These are phyloP conservation scores for Pyrrhosoma nymphula DNA, from an alignment of 2,888 invertebrate species.

Conservation along the genomic window DNA sequence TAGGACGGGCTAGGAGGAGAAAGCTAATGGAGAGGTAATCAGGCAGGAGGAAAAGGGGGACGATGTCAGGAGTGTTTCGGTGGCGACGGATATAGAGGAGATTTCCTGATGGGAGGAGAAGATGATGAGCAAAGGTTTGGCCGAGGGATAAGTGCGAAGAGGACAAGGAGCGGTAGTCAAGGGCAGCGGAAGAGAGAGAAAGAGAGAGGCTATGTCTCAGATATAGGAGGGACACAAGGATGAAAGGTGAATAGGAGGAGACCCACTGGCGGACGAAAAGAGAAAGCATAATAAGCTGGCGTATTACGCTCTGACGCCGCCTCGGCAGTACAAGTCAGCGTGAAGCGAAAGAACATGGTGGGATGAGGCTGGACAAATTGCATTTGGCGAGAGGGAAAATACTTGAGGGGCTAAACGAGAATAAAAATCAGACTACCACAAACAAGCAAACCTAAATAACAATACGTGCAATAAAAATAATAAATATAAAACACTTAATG, in stretches of 20 bases:
- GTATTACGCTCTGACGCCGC: no score
- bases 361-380: no score
- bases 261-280: background rate
- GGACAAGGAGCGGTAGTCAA: background rate
- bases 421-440: no score
- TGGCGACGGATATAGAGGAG: background rate
- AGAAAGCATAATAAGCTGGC: no score
- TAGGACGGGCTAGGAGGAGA: background rate
- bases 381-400: no score
- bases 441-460: no score
- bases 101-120: background rate
- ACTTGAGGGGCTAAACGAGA: no score
- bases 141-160: background rate
- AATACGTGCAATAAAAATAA: no score
- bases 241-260: background rate
- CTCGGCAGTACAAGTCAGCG: no score
- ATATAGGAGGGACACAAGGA: background rate
- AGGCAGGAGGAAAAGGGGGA: background rate
- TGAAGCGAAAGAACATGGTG: no score
- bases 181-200: background rate
- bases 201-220: background rate
- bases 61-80: background rate
- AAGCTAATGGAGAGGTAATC: background rate
- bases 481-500: no score
- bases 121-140: background rate